Percentiles rank a stretch among this genome's conserved stretches.
Evolutionary conservation across 35 echinoderm and acorn worm genomes (phyloP).

Genomic region (Ptychodera flava): DNA sequence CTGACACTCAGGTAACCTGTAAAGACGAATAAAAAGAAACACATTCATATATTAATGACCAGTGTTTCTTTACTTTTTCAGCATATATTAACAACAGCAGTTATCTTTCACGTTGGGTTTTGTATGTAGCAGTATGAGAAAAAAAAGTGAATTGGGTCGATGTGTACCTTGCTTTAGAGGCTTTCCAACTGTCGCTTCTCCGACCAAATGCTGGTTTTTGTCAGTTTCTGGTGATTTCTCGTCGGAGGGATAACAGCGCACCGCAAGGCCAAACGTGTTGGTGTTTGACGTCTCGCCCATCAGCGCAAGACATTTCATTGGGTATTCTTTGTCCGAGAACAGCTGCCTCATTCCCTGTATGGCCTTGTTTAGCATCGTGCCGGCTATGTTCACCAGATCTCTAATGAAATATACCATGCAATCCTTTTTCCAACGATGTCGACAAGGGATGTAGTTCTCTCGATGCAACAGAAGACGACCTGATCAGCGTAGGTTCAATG

Average conservation of each 20-base stretch:
- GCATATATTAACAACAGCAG: too few relatives aligned
- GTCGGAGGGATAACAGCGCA: background rate
- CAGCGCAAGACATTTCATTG: background rate
- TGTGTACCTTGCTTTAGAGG: background rate
- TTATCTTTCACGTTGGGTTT: too few relatives aligned
- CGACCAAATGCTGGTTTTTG: background rate
- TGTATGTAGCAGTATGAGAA: too few relatives aligned
- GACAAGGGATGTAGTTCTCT: too few relatives aligned
- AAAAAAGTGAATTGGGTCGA: too few relatives aligned
- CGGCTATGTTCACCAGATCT: background rate
- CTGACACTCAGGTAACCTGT: background rate
- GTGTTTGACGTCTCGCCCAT: background rate
- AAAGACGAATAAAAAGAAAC: background rate
- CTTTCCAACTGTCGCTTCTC: background rate
- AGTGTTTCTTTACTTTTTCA: too few relatives aligned
- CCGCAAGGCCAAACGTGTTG: background rate
- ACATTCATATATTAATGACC: too few relatives aligned
- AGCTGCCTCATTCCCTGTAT: background rate
- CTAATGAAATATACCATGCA: background rate
- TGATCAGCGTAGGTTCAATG: too few relatives aligned
- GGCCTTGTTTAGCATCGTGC: background rate
- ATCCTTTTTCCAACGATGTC: too few relatives aligned
- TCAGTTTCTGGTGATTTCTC: background rate
- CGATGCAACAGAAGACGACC: too few relatives aligned
- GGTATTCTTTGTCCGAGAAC: background rate